A percentile compares a stretch with the other conserved stretches of the same genome.
These are phyloP conservation scores for Anastrepha ludens DNA, from an alignment of 1,140 invertebrate genomes.

Conservation along the genomic window DNA sequence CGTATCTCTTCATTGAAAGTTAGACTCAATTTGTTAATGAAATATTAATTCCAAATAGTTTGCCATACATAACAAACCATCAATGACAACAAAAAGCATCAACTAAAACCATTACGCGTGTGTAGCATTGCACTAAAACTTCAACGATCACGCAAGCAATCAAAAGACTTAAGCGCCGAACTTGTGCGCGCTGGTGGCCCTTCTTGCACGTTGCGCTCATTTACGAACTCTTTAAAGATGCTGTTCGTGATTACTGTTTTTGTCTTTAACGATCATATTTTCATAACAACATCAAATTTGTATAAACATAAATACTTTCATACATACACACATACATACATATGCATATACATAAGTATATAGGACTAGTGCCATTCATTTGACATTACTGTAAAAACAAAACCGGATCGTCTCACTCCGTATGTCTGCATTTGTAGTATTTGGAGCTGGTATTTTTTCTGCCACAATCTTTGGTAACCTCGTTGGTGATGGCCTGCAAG, in stretches of 20 bases:
- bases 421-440: not conserved
- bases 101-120: not conserved
- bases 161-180: constrained; percentile 41
- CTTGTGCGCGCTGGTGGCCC: not conserved
- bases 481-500: not conserved
- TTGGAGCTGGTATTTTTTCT: not conserved
- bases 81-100: not conserved
- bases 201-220: constrained; percentile 8
- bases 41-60: not conserved
- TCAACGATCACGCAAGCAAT: not conserved
- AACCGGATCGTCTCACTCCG: not conserved
- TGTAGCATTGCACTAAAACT: not conserved
- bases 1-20: not conserved
- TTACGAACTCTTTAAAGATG: constrained; percentile 5
- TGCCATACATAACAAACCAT: not conserved
- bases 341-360: not conserved
- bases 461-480: not conserved
- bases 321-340: not conserved
- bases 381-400: not conserved
- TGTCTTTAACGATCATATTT: not conserved
- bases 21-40: not conserved
- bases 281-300: constrained; percentile 1
- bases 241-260: constrained; percentile 15
- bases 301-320: not conserved
- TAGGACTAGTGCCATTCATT: not conserved